Base-by-base conservation (phyloP, 2,113 vertebrate genomes). In the Ardeotis arabs region DNA sequence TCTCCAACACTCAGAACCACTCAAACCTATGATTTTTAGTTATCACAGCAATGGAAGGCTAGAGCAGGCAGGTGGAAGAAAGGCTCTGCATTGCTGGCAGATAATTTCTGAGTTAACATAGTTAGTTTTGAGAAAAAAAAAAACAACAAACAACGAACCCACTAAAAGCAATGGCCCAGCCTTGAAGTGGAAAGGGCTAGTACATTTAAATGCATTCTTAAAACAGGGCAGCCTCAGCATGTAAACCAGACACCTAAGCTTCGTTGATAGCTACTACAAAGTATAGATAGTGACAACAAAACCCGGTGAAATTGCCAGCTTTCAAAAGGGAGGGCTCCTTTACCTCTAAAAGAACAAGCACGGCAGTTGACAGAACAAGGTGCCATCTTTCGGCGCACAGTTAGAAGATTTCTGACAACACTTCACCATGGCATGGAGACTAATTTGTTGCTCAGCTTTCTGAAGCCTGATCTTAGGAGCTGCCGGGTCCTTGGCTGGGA, bases 241-340 rank as follows among this genome's bases (percentile, higher is more conserved):
- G 64, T 53, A 56, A 53, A 85, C 19, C 74, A 90, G 70, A n/a
- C 14, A 2, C 62, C 9, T 31, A 5, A 52, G 13, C 77, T 23
- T 53, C 27, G 76, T 13, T 95, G 94, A 72, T 22, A 47, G 83
- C 80, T 21, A 64, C 91, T 93, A 76, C 90, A 93, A 70, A 90
- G 86, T 2, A 13, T 2, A 31, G 68, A 14, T 15, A 10, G 64
- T 52, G 80, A 78, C 77, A 91, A 20, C 59, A 52, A 58, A 45
- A 60, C 25, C 55, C 8, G 64, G 50, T 12, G 53, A n/a, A 70
- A 60, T 3, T 72, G 92, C 74, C 81, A 47, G 73, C 62, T 69
- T 29, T 24, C 37, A 14, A 22, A 29, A 66, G 27, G 49, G 41
- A 14, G 47, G 45, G n/a, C 27, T 35, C 73, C 81, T 52, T 49